Evolutionary conservation across 2,888 invertebrate genomes (phyloP).

Genomic region (Spodoptera picta): DNA sequence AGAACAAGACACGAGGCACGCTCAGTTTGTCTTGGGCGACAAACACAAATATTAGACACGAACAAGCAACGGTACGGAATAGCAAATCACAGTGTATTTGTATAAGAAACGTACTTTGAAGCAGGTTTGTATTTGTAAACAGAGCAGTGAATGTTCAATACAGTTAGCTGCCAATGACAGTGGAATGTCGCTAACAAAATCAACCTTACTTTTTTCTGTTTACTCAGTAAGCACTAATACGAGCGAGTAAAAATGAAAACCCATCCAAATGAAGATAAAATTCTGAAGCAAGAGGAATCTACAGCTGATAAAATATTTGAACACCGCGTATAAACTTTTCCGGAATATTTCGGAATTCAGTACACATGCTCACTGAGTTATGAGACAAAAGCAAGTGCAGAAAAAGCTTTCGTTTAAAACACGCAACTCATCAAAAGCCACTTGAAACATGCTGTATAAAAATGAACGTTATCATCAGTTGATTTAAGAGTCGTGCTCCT

Average conservation of each 20-base stretch:
- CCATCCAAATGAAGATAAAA: slow-evolving; percentile 16
- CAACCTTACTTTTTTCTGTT: slow-evolving; percentile 54
- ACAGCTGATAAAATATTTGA: slow-evolving; percentile 38
- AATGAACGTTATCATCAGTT: slow-evolving; percentile 41
- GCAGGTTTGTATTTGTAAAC: slow-evolving; percentile 79
- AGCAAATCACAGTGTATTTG: slow-evolving; percentile 84
- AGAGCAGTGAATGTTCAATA: slow-evolving; percentile 79
- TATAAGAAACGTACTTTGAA: slow-evolving; percentile 78
- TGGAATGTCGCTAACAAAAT: slow-evolving; percentile 72
- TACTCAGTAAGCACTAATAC: slow-evolving; percentile 36
- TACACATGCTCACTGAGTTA: slow-evolving; percentile 30
- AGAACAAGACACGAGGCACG: slow-evolving; percentile 68
- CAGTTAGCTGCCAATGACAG: slow-evolving; percentile 79
- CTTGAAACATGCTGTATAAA: slow-evolving; percentile 21
- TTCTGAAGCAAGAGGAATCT: slow-evolving; percentile 10
- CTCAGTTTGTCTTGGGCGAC: slow-evolving; percentile 80
- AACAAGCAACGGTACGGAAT: slow-evolving; percentile 82
- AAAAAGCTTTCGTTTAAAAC: slow-evolving; percentile 33
- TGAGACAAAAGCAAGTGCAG: slow-evolving; percentile 23
- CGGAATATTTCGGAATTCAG: slow-evolving; percentile 41
- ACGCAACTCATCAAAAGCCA: slow-evolving; percentile 33
- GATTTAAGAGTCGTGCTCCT: slow-evolving; percentile 60
- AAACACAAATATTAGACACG: slow-evolving; percentile 84
- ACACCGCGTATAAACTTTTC: slow-evolving; percentile 17
- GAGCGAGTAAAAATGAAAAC: slow-evolving; percentile 30